Percentiles rank a stretch among this genome's conserved stretches.
Conservation (phyloP, 2,797 vertebrate species). For the Galaxias olidus region DNA sequence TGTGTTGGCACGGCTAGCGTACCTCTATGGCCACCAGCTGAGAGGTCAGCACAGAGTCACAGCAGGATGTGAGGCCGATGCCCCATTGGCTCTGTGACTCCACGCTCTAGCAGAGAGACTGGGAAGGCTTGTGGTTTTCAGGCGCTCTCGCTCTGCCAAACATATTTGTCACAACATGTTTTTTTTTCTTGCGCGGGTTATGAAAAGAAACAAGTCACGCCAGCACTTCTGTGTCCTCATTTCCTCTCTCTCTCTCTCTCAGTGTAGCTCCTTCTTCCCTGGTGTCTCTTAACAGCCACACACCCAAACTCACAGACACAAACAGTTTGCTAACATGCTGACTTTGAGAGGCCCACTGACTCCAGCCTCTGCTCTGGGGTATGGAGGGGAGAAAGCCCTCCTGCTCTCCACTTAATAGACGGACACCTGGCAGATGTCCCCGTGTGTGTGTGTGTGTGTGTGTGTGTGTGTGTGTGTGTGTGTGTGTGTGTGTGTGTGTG, state of each 20-base stretch:
- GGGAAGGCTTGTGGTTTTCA: slow-evolving; percentile 47
- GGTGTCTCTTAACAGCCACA: too few species aligned
- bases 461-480: slow-evolving; percentile 13
- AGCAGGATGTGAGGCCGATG: too few species aligned
- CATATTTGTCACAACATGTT: slow-evolving; percentile 55
- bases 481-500: slow-evolving; percentile 5
- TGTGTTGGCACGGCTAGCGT: neutral
- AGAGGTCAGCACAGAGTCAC: too few species aligned
- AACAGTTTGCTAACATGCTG: slow-evolving; percentile 4
- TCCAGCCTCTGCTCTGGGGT: slow-evolving; percentile 62
- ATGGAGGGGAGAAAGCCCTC: slow-evolving; percentile 59
- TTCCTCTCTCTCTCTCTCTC: slow-evolving; percentile 14
- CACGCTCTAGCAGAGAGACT: slow-evolving; percentile 46
- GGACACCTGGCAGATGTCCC: slow-evolving; percentile 64
- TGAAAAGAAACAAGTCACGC: too few species aligned
- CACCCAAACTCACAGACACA: neutral
- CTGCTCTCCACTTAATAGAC: slow-evolving; percentile 56
- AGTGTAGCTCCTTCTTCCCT: too few species aligned
- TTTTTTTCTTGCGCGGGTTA: neutral
- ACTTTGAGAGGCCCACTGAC: slow-evolving; percentile 70
- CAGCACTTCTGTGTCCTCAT: too few species aligned
- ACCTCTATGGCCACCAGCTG: too few species aligned
- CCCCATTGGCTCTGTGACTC: slow-evolving; percentile 65
- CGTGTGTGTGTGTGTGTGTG: slow-evolving; percentile 9
- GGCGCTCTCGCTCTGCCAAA: slow-evolving; percentile 60